Conservation (phyloP, 1,140 invertebrate genomes). For the Calosoma granatense region DNA sequence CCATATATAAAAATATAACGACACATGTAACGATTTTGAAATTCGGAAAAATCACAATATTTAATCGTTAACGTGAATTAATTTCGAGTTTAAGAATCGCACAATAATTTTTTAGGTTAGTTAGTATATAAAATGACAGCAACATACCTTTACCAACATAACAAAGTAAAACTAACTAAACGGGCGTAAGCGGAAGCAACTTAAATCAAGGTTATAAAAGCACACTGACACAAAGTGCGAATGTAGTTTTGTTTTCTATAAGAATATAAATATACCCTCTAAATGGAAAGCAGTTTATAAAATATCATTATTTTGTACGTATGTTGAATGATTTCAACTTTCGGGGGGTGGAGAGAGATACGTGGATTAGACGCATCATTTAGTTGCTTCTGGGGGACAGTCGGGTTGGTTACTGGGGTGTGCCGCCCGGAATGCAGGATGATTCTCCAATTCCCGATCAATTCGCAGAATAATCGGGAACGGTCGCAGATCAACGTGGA, state of each 20-base stretch:
- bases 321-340: slow-evolving; percentile 24
- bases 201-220: neutral
- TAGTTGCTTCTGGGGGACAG: slow-evolving; percentile 74
- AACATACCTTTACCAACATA: too few relatives aligned
- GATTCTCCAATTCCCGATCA: slow-evolving; percentile 73
- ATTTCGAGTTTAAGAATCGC: too few relatives aligned
- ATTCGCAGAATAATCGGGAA: slow-evolving; percentile 85
- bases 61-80: too few relatives aligned
- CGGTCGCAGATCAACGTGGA: slow-evolving; percentile 79
- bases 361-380: too few relatives aligned
- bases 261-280: neutral
- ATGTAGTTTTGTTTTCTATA: slow-evolving; percentile 20
- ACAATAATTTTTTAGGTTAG: too few relatives aligned
- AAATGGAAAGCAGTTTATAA: slow-evolving; percentile 20
- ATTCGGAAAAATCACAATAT: too few relatives aligned
- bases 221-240: too few relatives aligned
- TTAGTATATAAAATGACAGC: too few relatives aligned
- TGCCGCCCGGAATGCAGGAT: slow-evolving; percentile 78
- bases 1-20: too few relatives aligned
- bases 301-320: slow-evolving; percentile 21
- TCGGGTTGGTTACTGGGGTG: slow-evolving; percentile 86
- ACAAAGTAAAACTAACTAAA: too few relatives aligned
- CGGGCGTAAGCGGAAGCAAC: neutral
- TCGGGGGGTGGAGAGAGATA: too few relatives aligned
- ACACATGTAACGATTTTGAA: too few relatives aligned